Percentiles rank a stretch among this genome's conserved stretches.
Conservation (phyloP, 1,140 invertebrate species). For the Hypothenemus hampei region DNA sequence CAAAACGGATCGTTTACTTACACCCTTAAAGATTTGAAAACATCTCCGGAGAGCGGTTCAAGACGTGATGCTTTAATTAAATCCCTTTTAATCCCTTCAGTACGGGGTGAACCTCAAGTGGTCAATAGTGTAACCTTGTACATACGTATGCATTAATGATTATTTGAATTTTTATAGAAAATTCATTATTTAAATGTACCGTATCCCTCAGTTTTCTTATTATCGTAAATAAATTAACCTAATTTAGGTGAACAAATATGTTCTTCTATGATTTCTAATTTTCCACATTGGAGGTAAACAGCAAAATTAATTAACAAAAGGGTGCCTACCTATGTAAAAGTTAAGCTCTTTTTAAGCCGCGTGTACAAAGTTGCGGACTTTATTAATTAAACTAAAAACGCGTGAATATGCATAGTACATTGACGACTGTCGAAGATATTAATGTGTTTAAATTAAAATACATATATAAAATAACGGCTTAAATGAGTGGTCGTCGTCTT, state of each 20-base stretch:
- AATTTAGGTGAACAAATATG: background rate
- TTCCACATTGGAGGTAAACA: background rate
- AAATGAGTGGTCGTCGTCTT: conserved; percentile 27
- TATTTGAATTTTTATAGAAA: too few species aligned
- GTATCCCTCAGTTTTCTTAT: too few species aligned
- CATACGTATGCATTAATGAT: too few species aligned
- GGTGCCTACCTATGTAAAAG: conserved; percentile 7
- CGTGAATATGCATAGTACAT: background rate
- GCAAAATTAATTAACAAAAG: conserved; percentile 8
- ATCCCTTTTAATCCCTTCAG: too few species aligned
- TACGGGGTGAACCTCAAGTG: too few species aligned
- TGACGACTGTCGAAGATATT: background rate
- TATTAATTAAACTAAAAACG: conserved; percentile 9
- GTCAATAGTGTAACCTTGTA: too few species aligned
- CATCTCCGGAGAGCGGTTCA: too few species aligned
- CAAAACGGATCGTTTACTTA: too few species aligned
- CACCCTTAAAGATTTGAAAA: too few species aligned
- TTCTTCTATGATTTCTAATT: conserved; percentile 3
- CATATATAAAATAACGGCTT: conserved; percentile 6
- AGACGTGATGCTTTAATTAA: too few species aligned
- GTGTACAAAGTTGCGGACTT: background rate
- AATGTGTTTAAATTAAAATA: background rate
- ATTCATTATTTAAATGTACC: too few species aligned
- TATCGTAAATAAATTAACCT: conserved; percentile 1
- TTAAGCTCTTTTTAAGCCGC: conserved; percentile 7